phyloP scores from a whole-genome alignment of 1,140 invertebrate genomes.

The Tetraneura akinire region DNA sequence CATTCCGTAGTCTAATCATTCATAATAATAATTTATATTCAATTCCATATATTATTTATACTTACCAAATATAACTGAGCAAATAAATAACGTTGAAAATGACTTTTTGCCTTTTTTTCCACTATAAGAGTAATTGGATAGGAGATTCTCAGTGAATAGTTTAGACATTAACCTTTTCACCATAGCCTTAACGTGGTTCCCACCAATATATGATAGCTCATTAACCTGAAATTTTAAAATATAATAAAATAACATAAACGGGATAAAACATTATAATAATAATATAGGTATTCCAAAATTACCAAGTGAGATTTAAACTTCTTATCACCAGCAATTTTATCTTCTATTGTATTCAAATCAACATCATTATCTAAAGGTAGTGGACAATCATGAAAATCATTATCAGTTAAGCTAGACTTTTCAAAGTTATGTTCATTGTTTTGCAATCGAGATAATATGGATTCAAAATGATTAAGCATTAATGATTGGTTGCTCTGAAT shows the following conservation, averaged over 20 bases:
- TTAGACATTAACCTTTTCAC: background rate
- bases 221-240: background rate
- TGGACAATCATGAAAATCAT: constrained; percentile 9
- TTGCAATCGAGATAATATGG: background rate
- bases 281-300: background rate
- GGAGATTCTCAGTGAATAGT: background rate
- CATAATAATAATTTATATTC: no score
- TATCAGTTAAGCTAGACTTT: background rate
- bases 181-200: background rate
- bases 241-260: background rate
- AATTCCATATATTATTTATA: no score
- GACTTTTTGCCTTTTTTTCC: background rate
- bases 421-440: background rate
- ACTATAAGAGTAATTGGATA: background rate
- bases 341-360: background rate
- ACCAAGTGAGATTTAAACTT: constrained; percentile 1
- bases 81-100: background rate
- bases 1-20: no score
- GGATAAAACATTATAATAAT: background rate
- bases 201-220: background rate
- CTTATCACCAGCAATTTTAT: background rate
- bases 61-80: constrained; percentile 9
- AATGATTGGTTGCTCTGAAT: background rate
- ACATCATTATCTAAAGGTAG: background rate
- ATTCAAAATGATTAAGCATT: background rate